Base-by-base conservation (phyloP, 2,888 invertebrate species). In the Euspilapteryx auroguttella region DNA sequence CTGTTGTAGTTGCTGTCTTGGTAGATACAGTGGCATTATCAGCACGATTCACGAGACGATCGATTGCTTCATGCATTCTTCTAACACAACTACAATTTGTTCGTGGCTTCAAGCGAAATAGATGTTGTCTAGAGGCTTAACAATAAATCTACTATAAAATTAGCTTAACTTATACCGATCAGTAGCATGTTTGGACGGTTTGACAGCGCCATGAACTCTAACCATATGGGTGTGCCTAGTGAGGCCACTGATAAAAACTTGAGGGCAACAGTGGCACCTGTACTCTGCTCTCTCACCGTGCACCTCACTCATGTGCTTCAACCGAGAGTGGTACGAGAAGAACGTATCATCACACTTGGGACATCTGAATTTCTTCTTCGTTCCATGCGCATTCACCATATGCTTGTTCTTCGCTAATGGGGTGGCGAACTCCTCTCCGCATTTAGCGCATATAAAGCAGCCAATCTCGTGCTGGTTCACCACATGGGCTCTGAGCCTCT, bases 361-460 rank as follows among this genome's bases (percentile, higher is more conserved):
- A 34, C 65, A 64, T 1, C 54, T 45, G 31, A 64, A 55, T 27
- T 55, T 45, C 14, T 55, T 41, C 27, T 58, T 59, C 1, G 45
- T 44, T 2, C 54, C 53, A 29, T 66, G 64, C 3, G 34, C 44
- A 1, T 34, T 22, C 3, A 39, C 39, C 7, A 50, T 31, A 31
- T 66, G 65, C 4, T 53, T 37, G 21, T 50, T 48, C 29, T 43
- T 55, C 2, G 46, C 39, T 5, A 40, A 44, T 4, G 46, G 42
- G 37, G 49, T 61, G 1, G 52, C 32, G 32, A 76, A 75, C 1
- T 62, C 44, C 8, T 49, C 43, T 24, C 55, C 53, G 37, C 78
- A 78, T 33, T 66, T 61, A 0, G 58, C 32, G 37, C 79, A 79
- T 6, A 46, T 39, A 30, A 62, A 69, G 13, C 56, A 46, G 1